Evolutionary conservation across 2,113 vertebrate genomes (phyloP), one percentile per base, ranked within the genome.

Genomic region (Ptilorrhoa leucosticta): DNA sequence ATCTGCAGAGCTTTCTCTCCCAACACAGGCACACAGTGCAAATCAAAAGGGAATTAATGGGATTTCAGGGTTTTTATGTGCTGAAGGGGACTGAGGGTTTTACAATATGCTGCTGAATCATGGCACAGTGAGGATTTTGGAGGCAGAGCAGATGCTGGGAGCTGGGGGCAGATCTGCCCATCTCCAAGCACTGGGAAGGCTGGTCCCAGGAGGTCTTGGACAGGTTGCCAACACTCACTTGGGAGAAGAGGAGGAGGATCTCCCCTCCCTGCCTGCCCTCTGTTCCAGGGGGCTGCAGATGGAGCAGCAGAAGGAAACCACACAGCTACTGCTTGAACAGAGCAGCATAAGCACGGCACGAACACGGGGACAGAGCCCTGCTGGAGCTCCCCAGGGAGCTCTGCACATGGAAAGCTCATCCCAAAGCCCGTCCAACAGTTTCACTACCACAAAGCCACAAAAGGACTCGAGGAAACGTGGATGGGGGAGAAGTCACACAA

Each of bases 331-430:
- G 24, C 75, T 6, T 14, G 24, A 76, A 33, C 16, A 4, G 57
- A 57, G 77, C 11, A 2, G 19, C 10, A 18, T 31, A 35, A 42
- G 18, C 58, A 48, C 0, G 0, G 51, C 45, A 47, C 0, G 0
- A 47, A 48, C 2, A 3, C 0, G 0, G n/a, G 24, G 16, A 53
- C 48, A 42, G n/a, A 86, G 60, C 35, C 30, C 3, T 3, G 60
- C 50, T 14, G 13, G 37, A 80, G 78, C 57, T 89, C n/a, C 47
- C 76, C 71, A 5, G 42, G 2, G 2, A 83, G 85, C 66, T 50
- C 68, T 51, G 30, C n/a, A 26, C 7, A 30, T 1, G 10, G 64
- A 57, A 24, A 33, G 17, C 22, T 87, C 31, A 30, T 19, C 69
- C 72, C 4, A 0, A 54, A 15, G 19, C 37, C 73, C 23, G 17